Evolutionary conservation across 35 echinoderm and acorn worm species (phyloP).

Genomic region (Apostichopus parvimensis): DNA sequence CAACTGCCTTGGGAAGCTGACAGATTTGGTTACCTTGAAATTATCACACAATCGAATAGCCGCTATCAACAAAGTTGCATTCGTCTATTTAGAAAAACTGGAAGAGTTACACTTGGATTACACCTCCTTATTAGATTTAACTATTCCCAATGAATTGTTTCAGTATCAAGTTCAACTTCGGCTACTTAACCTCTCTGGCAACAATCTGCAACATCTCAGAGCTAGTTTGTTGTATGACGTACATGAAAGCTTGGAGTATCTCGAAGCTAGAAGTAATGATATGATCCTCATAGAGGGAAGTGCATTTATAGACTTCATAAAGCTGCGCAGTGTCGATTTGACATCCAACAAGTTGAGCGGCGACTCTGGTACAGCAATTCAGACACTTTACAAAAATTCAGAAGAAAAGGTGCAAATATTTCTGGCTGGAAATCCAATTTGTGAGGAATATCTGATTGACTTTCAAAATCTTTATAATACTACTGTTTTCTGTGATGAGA

Average conservation of each 20-base stretch:
- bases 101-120: neutral
- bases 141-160: neutral
- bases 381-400: neutral
- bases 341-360: neutral
- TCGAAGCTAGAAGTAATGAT: neutral
- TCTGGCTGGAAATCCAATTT: conserved; percentile 18
- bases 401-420: neutral
- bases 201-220: neutral
- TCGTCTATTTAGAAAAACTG: neutral
- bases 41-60: conserved; percentile 12
- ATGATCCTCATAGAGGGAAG: neutral
- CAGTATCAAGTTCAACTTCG: neutral
- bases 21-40: neutral
- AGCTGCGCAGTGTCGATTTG: neutral
- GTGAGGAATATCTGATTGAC: conserved; percentile 2
- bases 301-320: neutral
- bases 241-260: neutral
- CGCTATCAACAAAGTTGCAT: neutral
- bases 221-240: neutral
- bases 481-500: neutral
- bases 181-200: neutral
- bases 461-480: neutral
- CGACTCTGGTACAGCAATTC: neutral
- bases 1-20: conserved; percentile 1
- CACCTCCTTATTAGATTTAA: neutral